phyloP scores from a whole-genome alignment of 1,140 invertebrate genomes.

The Drosophila virilis region DNA sequence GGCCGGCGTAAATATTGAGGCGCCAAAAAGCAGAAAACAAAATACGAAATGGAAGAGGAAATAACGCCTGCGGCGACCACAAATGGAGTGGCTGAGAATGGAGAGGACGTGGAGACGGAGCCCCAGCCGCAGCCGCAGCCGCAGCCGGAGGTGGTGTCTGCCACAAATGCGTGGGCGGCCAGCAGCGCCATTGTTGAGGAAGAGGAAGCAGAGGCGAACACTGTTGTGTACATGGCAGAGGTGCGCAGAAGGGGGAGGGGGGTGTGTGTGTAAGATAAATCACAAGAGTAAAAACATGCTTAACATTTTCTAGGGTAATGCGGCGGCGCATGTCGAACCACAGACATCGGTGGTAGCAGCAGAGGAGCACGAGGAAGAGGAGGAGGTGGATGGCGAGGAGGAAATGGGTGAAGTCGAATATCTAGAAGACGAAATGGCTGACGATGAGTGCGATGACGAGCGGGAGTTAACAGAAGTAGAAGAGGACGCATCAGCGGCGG shows the following conservation, averaged over 20 bases:
- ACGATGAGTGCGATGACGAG: constrained; percentile 38
- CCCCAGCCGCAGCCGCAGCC: neutral
- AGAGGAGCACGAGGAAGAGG: neutral
- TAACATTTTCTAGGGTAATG: constrained; percentile 47
- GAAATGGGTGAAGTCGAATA: constrained; percentile 64
- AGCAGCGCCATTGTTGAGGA: constrained; percentile 18
- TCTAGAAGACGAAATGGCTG: constrained; percentile 53
- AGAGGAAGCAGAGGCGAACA: constrained; percentile 5
- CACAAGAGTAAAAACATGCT: constrained; percentile 27
- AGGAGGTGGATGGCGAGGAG: constrained; percentile 19
- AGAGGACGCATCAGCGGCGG: neutral
- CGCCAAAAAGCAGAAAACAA: constrained; percentile 36
- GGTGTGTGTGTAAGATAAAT: constrained; percentile 47
- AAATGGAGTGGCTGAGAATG: constrained; percentile 29
- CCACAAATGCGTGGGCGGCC: constrained; percentile 13
- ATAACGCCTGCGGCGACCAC: constrained; percentile 51
- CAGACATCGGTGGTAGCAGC: neutral
- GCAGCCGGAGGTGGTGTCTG: neutral
- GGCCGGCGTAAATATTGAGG: constrained; percentile 34
- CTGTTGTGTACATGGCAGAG: constrained; percentile 21
- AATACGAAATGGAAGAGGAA: constrained; percentile 56
- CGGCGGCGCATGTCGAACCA: constrained; percentile 7
- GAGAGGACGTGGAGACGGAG: neutral
- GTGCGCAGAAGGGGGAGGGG: constrained; percentile 12
- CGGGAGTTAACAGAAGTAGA: constrained; percentile 2